Evolutionary conservation across 2,113 vertebrate genomes (phyloP), one percentile per base, ranked within the genome.

Genomic region (Heterotis niloticus): DNA sequence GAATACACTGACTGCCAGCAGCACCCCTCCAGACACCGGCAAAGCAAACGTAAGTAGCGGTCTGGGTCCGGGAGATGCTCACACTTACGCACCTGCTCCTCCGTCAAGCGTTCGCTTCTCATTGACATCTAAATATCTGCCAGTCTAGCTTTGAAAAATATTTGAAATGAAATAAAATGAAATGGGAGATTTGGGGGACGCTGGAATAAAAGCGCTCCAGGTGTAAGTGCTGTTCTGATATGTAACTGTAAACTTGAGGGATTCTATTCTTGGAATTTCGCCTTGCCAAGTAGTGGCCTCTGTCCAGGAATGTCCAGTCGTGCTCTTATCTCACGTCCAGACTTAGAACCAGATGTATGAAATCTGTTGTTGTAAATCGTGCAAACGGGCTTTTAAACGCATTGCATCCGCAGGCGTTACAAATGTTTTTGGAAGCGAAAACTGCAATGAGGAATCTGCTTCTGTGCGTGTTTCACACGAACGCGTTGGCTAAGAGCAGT

Each of bases 1-100:
- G 98, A 99, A 94, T 96, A 96, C 95, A 94, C 94, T 92, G 94
- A 94, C 92, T 94, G 95, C 95, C 98, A 96, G 92, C 94, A 96
- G 90, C 93, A 96, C 90, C 91, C 94, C 93, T 93, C 96, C 90
- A 93, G 95, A 90, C 95, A 95, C 93, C 94, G 96, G 93, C 95
- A 91, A 86, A 93, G 98, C 89, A 95, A 96, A 94, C 95, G 98
- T 98, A 94, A 98, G 97, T 97, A 92, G 56, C 62, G 82, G 73
- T 68, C 83, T 56, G 59, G n/a, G 62, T 62, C 54, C 62, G 51
- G 56, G 59, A 29, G 23, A 73, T 83, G 79, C 81, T 82, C 81
- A 14, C 60, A 66, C 34, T 44, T 80, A 75, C 82, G 76, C 84
- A 84, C 85, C 79, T 86, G 81, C 79, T 77, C 73, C 29, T 75